Evolutionary conservation across 1,140 invertebrate species (phyloP).

Genomic region (Drosophila malerkotliana): DNA sequence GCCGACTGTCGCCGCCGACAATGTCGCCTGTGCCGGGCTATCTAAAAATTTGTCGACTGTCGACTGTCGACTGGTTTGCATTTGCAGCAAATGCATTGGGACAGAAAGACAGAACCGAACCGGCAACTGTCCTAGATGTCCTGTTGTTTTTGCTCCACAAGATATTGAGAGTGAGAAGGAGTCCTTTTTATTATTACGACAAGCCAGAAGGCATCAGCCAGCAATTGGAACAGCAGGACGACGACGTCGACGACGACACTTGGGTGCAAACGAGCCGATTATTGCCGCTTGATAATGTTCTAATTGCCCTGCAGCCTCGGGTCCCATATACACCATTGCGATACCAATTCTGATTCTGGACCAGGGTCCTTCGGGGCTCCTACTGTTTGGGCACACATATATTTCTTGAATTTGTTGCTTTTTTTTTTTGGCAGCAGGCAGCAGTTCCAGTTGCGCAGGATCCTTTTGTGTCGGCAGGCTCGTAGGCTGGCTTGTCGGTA

Average conservation of each 20-base stretch:
- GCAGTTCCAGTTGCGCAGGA: conserved; percentile 35
- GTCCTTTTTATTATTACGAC: conserved; percentile 61
- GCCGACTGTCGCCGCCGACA: conserved; percentile 46
- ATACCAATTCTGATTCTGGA: background rate
- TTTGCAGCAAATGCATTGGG: conserved; percentile 8
- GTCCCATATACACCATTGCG: background rate
- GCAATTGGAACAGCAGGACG: conserved; percentile 33
- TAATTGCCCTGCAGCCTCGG: conserved; percentile 73
- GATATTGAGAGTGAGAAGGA: background rate
- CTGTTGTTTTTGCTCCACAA: conserved; percentile 48
- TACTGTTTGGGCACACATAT: conserved; percentile 57
- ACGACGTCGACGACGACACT: conserved; percentile 62
- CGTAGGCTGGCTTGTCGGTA: conserved; percentile 33
- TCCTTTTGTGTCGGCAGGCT: conserved; percentile 36
- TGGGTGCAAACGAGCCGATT: conserved; percentile 80
- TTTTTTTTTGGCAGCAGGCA: conserved; percentile 31
- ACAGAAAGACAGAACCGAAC: background rate
- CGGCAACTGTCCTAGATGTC: conserved; percentile 15
- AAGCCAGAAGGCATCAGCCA: conserved; percentile 7
- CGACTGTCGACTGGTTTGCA: background rate
- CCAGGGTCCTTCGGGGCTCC: conserved; percentile 42
- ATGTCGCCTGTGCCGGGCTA: conserved; percentile 16
- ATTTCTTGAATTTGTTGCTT: conserved; percentile 1
- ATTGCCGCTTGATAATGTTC: conserved; percentile 80
- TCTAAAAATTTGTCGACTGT: background rate